Evolutionary conservation across 1,140 invertebrate species (phyloP).

Genomic region (Xylocopa sonorina): DNA sequence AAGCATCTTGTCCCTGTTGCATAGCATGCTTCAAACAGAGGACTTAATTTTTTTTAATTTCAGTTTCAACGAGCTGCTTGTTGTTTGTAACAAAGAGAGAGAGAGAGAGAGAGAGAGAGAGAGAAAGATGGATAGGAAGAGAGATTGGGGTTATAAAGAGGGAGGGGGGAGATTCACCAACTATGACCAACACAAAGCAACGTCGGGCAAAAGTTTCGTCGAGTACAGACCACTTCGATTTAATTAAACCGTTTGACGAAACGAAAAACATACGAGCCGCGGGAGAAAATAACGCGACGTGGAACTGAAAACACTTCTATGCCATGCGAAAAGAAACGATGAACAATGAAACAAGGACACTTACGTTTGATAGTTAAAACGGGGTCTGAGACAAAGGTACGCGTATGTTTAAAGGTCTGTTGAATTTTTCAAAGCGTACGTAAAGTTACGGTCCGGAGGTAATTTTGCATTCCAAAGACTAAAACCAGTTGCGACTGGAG

Average conservation of each 20-base stretch:
- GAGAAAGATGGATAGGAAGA: too few relatives aligned
- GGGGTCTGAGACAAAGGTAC: background rate
- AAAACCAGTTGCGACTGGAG: too few relatives aligned
- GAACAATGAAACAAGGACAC: background rate
- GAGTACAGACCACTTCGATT: conserved; percentile 7
- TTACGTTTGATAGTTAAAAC: background rate
- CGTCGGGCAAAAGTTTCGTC: background rate
- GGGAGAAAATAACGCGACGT: background rate
- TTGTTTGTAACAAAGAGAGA: background rate
- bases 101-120: background rate
- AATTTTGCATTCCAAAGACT: too few relatives aligned
- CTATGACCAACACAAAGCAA: background rate
- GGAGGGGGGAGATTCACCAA: background rate
- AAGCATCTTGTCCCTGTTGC: background rate
- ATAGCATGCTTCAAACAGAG: background rate
- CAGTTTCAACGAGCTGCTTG: background rate
- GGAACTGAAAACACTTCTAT: background rate
- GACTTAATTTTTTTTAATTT: background rate
- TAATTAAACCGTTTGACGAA: conserved; percentile 19
- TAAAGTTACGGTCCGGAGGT: too few relatives aligned
- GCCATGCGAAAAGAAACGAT: background rate
- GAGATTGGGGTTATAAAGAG: too few relatives aligned
- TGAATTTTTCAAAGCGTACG: too few relatives aligned
- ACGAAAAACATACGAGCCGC: background rate
- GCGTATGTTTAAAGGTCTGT: background rate